phyloP scores from a whole-genome alignment of 1,140 invertebrate species.

The Drosophila takahashii region DNA sequence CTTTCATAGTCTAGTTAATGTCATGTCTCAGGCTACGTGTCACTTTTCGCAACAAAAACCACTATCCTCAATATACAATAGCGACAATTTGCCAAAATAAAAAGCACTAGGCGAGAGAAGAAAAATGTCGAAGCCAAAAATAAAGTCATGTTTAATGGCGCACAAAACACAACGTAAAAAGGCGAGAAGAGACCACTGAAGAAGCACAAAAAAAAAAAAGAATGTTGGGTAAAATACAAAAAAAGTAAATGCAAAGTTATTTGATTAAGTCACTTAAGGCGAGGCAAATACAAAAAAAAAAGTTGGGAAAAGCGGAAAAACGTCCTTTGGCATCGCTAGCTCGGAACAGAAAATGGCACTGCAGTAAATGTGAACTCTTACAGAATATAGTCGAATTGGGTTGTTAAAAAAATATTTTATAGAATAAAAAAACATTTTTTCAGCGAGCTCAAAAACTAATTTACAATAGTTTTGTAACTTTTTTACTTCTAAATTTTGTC shows the following conservation, averaged over 20 bases:
- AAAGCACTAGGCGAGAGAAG: constrained; percentile 5
- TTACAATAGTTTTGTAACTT: neutral
- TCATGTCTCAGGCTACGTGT: constrained; percentile 37
- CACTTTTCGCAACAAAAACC: constrained; percentile 26
- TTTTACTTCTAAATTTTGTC: neutral
- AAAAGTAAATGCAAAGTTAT: constrained; percentile 77
- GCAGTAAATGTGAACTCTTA: neutral
- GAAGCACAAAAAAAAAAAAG: constrained; percentile 16
- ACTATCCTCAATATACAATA: constrained; percentile 38
- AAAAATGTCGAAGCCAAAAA: constrained; percentile 39
- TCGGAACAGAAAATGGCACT: constrained; percentile 9
- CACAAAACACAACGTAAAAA: constrained; percentile 55
- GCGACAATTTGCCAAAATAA: constrained; percentile 52
- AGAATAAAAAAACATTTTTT: no score
- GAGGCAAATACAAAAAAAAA: constrained; percentile 13
- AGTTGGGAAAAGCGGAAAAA: constrained; percentile 3
- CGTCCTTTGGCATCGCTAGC: constrained; percentile 26
- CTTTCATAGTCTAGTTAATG: constrained; percentile 37
- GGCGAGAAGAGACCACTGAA: constrained; percentile 14
- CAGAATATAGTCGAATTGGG: neutral
- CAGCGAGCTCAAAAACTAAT: no score
- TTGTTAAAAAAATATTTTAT: neutral
- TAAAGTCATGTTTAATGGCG: constrained; percentile 63
- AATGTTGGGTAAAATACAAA: constrained; percentile 10
- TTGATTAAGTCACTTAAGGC: constrained; percentile 80